These are phyloP conservation scores for Tyrophagus putrescentiae DNA, from an alignment of 1,140 invertebrate genomes.

Conservation along the genomic window DNA sequence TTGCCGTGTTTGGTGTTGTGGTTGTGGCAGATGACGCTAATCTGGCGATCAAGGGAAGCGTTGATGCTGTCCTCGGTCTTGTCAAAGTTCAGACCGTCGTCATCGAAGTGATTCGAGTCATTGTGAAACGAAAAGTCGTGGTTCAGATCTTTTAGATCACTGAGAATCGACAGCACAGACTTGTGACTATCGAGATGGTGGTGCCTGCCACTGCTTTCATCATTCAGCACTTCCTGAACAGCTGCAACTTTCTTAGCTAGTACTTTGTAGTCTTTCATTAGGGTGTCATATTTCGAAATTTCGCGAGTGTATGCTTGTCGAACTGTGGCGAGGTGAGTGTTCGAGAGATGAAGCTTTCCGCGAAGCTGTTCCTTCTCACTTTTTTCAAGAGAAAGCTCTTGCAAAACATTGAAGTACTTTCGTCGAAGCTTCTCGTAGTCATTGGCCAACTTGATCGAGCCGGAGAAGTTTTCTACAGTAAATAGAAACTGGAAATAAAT, in stretches of 20 bases:
- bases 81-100: constrained; percentile 38
- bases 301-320: not conserved
- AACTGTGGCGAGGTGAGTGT: not conserved
- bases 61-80: constrained; percentile 64
- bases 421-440: constrained; percentile 2
- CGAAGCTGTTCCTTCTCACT: not conserved
- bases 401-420: not conserved
- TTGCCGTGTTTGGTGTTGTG: constrained; percentile 20
- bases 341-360: not conserved
- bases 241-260: not conserved
- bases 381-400: not conserved
- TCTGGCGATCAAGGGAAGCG: constrained; percentile 43
- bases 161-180: not conserved
- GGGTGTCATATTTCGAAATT: not conserved
- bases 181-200: not conserved
- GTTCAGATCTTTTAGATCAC: constrained; percentile 7
- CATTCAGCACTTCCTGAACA: not conserved
- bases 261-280: not conserved
- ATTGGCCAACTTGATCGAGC: not conserved
- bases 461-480: not conserved
- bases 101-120: not conserved
- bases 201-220: not conserved
- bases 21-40: constrained; percentile 25
- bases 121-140: not conserved
- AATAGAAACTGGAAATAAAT: not conserved